Conservation (phyloP, 2,888 invertebrate species). For the Entomobrya multifasciata region DNA sequence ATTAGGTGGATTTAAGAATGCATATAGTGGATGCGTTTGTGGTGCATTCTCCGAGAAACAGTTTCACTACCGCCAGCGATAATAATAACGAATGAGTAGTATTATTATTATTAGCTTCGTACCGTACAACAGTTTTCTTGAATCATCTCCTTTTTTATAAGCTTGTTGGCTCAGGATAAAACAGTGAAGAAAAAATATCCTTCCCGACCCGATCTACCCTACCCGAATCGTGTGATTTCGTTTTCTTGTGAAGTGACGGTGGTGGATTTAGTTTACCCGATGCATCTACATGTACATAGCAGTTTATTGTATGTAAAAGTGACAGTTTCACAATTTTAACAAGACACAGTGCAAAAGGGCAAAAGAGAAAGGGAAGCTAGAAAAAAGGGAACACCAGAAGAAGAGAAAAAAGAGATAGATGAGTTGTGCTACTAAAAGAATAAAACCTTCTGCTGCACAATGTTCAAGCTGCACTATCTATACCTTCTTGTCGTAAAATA, state of each 20-base stretch:
- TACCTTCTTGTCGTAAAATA: conserved; percentile 58
- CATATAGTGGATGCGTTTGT: conserved; percentile 64
- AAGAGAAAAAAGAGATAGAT: conserved; percentile 3
- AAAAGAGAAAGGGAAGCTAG: not conserved
- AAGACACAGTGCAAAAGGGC: conserved; percentile 52
- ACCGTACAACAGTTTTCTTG: not conserved
- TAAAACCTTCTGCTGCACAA: not conserved
- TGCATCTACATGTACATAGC: not conserved
- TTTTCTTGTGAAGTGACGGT: not conserved
- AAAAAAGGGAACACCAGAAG: not conserved
- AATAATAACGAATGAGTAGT: conserved; percentile 65
- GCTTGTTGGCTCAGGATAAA: no score
- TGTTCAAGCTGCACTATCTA: not conserved
- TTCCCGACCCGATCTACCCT: no score
- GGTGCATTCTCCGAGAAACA: conserved; percentile 34
- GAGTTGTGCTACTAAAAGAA: not conserved
- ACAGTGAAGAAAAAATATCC: no score
- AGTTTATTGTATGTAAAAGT: conserved; percentile 46
- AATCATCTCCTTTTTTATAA: conserved; percentile 9
- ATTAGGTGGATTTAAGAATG: conserved; percentile 43
- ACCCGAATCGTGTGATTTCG: conserved; percentile 12
- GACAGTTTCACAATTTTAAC: conserved; percentile 66
- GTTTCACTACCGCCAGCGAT: conserved; percentile 44
- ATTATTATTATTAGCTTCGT: conserved; percentile 53
- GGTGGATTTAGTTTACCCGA: no score